phyloP scores from a whole-genome alignment of 2,113 vertebrate genomes.

The Pseudolaguvia tuberculata region DNA sequence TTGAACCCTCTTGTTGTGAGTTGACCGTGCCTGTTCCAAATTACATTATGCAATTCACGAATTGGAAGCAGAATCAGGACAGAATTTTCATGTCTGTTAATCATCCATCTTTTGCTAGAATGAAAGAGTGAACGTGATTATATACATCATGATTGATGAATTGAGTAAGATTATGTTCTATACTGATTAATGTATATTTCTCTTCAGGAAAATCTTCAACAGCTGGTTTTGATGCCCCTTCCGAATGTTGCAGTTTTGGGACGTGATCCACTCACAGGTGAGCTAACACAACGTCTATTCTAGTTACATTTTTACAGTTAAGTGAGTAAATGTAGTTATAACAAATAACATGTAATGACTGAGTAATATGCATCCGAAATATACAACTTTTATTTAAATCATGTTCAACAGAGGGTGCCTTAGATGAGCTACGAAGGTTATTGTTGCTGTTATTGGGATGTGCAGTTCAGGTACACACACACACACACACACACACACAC shows the following conservation, averaged over 20 bases:
- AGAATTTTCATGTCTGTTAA: neutral
- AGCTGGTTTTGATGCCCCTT: constrained; percentile 78
- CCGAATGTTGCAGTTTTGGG: constrained; percentile 79
- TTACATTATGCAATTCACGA: no score
- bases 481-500: neutral
- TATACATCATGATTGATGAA: neutral
- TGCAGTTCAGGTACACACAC: constrained; percentile 78
- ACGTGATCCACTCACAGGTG: constrained; percentile 82
- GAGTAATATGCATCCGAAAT: neutral
- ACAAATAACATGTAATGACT: neutral
- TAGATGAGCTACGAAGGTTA: constrained; percentile 75
- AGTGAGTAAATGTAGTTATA: neutral
- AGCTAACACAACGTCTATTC: neutral
- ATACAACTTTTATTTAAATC: neutral
- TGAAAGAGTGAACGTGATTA: neutral
- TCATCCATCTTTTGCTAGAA: neutral
- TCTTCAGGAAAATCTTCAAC: constrained; percentile 79
- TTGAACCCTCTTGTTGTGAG: no score
- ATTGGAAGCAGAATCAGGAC: no score
- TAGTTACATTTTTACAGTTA: neutral
- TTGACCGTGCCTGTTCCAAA: no score
- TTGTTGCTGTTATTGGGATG: constrained; percentile 79
- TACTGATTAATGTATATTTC: neutral
- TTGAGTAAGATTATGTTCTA: neutral
- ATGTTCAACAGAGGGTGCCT: constrained; percentile 68